Evolutionary conservation across 2,888 invertebrate species (phyloP).

Genomic region (Caenorhabditis panamensis): DNA sequence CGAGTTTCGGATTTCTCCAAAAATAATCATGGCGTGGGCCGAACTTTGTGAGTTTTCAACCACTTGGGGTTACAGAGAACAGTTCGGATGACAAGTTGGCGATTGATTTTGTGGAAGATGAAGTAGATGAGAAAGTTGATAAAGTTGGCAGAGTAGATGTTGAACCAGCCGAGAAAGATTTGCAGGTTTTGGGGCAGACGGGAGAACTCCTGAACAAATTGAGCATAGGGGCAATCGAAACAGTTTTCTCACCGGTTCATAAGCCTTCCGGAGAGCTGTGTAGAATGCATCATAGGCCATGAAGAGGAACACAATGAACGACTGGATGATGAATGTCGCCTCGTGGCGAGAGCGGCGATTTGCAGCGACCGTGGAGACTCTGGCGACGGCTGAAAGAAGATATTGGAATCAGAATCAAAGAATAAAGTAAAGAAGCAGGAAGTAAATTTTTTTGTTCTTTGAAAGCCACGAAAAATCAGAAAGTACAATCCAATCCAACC

Average conservation of each 20-base stretch:
- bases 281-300: constrained; percentile 44
- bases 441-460: background rate
- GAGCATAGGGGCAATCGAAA: no score
- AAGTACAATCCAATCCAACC: constrained; percentile 7
- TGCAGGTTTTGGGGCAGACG: constrained; percentile 20
- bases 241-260: constrained; percentile 29
- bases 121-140: constrained; percentile 47
- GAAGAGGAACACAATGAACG: constrained; percentile 34
- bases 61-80: constrained; percentile 37
- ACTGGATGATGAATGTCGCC: constrained; percentile 37
- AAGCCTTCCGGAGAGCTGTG: constrained; percentile 27
- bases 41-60: constrained; percentile 28
- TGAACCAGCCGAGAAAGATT: constrained; percentile 40
- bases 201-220: constrained; percentile 29
- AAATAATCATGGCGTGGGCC: constrained; percentile 18
- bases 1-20: no score
- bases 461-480: background rate
- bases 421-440: background rate
- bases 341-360: constrained; percentile 35
- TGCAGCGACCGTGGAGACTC: constrained; percentile 31
- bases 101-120: constrained; percentile 40
- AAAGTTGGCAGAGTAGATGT: constrained; percentile 45
- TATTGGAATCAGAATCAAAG: background rate
- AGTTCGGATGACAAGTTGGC: constrained; percentile 11
- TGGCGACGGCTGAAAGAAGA: constrained; percentile 29